Conservation (phyloP, 2,113 vertebrate genomes). For the Alectura lathami region DNA sequence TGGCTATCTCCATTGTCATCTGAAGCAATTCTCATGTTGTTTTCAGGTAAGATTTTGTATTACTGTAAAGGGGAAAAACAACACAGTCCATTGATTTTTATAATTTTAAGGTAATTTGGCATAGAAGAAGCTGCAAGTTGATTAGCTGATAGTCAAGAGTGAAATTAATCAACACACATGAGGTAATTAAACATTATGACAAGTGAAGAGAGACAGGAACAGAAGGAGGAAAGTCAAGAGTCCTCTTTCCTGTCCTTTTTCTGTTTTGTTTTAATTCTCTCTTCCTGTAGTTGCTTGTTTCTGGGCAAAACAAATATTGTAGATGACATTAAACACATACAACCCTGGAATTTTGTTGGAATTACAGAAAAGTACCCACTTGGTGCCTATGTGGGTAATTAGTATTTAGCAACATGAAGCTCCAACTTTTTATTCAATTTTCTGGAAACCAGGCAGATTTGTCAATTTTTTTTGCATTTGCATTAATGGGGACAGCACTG, state of each 20-base stretch:
- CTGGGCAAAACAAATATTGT: background rate
- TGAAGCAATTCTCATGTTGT: background rate
- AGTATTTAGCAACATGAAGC: background rate
- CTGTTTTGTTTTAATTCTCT: background rate
- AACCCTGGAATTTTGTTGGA: background rate
- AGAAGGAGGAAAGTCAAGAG: background rate
- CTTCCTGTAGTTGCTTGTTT: background rate
- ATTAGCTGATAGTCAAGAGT: slow-evolving; percentile 34
- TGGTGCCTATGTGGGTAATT: rapidly evolving
- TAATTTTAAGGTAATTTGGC: slow-evolving; percentile 66
- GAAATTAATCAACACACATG: slow-evolving; percentile 45
- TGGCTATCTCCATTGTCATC: background rate
- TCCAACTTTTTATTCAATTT: background rate
- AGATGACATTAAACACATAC: background rate
- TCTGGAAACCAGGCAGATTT: background rate
- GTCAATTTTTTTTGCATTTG: background rate
- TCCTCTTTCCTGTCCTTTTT: background rate
- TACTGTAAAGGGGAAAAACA: slow-evolving; percentile 31
- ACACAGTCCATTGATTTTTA: slow-evolving; percentile 59
- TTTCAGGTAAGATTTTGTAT: background rate
- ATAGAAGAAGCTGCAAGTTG: slow-evolving; percentile 44
- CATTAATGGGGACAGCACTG: background rate
- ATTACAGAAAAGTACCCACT: background rate
- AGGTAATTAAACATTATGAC: slow-evolving; percentile 37
- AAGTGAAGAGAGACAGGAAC: slow-evolving; percentile 19